Percentiles rank a stretch among this genome's conserved stretches.
Conservation (phyloP, 2,113 vertebrate species). For the Cyrtonyx montezumae region DNA sequence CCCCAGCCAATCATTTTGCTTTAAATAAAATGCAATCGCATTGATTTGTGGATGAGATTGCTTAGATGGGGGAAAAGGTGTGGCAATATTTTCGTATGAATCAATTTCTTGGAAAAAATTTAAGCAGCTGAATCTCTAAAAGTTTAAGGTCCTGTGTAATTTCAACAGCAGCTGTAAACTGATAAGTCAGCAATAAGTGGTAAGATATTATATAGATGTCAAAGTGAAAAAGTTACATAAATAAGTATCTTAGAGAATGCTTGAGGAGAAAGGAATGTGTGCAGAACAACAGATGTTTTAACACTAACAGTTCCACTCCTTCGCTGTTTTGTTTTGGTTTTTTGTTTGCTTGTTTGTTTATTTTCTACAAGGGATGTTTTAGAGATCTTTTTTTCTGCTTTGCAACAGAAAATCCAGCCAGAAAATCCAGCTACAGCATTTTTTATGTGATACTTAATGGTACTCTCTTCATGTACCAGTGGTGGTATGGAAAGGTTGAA, state of each 20-base stretch:
- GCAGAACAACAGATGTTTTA: not conserved
- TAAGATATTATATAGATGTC: not conserved
- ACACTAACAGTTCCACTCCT: not conserved
- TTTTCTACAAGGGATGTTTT: not conserved
- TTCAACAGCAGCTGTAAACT: not conserved
- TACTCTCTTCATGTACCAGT: not conserved
- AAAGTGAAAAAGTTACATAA: not conserved
- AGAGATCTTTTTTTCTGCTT: not conserved
- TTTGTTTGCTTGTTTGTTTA: not conserved
- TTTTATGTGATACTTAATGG: not conserved
- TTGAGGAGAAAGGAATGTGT: not conserved
- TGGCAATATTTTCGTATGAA: not conserved
- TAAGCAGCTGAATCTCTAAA: not conserved
- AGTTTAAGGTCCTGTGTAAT: not conserved
- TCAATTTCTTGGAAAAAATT: not conserved
- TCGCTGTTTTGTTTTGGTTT: not conserved
- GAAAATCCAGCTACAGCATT: not conserved
- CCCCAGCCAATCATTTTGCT: conserved; percentile 12
- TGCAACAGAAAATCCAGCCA: not conserved
- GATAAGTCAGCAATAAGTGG: not conserved
- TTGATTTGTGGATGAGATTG: conserved; percentile 10
- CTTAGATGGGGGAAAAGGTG: not conserved
- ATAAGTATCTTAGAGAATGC: not conserved
- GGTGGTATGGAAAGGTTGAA: not conserved
- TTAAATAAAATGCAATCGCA: conserved; percentile 15